Evolutionary conservation across 2,113 vertebrate genomes (phyloP), one percentile per base, ranked within the genome.

Genomic region (Callipepla squamata): DNA sequence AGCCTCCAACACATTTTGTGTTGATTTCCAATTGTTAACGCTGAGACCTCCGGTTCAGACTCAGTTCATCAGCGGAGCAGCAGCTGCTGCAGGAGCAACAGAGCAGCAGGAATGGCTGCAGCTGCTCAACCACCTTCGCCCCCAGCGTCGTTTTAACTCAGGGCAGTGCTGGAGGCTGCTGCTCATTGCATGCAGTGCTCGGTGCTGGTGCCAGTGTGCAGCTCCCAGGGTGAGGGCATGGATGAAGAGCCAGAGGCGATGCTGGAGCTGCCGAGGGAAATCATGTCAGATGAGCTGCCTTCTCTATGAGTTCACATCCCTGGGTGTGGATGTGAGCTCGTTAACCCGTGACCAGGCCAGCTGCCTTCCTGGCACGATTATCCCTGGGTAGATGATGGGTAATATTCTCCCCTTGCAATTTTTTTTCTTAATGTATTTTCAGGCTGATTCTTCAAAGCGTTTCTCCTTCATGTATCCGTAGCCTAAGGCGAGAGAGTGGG

Each of bases 241-340:
- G 44, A 1, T 0, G 2, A 79, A 47, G 42, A 73, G 28, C 55
- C 0, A 4, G 55, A 62, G 92, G 1, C 1, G 66, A 18, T 25
- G 21, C 70, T 36, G 65, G 61, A 83, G 86, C 70, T 69, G 38
- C 82, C 0, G 0, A 16, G 67, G 85, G 79, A 38, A 77, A 45
- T 90, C 68, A 3, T 0, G 2, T 44, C 75, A 36, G 75, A 53
- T 0, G 1, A 80, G n/a, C 5, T 0, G 0, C 23, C 3, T 2
- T 79, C 57, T 79, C 82, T 13, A 20, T 28, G 76, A 69, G 6
- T 79, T 95, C 42, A 5, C 45, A 55, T 92, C 80, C 89, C 66
- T 28, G 93, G 74, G 45, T 32, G 65, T 83, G 77, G 65, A 34
- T 30, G 3, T 48, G 80, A 92, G 69, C 80, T 7, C 65, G 25